Evolutionary conservation across 2,888 invertebrate genomes (phyloP).

Genomic region (Callimorpha dominula): DNA sequence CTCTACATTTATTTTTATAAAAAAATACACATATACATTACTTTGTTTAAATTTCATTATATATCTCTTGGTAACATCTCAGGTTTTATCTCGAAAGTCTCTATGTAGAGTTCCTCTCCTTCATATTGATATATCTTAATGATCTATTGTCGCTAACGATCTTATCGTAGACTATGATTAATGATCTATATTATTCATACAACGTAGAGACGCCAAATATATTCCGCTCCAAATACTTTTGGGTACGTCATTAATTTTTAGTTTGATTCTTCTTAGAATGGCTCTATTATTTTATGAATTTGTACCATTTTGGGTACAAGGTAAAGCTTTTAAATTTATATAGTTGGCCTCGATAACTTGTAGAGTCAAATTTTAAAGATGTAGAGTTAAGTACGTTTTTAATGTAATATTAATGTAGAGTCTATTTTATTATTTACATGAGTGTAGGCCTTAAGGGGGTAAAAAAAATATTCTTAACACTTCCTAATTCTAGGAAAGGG

Average conservation of each 20-base stretch:
- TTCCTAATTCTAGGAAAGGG: too few relatives aligned
- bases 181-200: constrained; percentile 42
- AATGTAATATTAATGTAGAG: not conserved
- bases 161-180: constrained; percentile 46
- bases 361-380: not conserved
- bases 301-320: not conserved
- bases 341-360: not conserved
- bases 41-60: not conserved
- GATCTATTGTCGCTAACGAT: constrained; percentile 52
- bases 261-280: not conserved
- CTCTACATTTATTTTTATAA: not conserved
- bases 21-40: not conserved
- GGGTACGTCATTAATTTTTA: not conserved
- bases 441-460: too few relatives aligned
- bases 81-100: not conserved
- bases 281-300: not conserved
- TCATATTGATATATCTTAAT: constrained; percentile 37
- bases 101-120: constrained; percentile 13
- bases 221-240: constrained; percentile 27
- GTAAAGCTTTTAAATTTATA: not conserved
- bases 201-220: constrained; percentile 35
- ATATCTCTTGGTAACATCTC: too few relatives aligned
- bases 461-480: too few relatives aligned
- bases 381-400: not conserved
- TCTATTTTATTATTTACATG: too few relatives aligned